Percentiles rank a stretch among this genome's conserved stretches.
Evolutionary conservation across 2,888 invertebrate species (phyloP).

Genomic region (Cerastis rubricosa): DNA sequence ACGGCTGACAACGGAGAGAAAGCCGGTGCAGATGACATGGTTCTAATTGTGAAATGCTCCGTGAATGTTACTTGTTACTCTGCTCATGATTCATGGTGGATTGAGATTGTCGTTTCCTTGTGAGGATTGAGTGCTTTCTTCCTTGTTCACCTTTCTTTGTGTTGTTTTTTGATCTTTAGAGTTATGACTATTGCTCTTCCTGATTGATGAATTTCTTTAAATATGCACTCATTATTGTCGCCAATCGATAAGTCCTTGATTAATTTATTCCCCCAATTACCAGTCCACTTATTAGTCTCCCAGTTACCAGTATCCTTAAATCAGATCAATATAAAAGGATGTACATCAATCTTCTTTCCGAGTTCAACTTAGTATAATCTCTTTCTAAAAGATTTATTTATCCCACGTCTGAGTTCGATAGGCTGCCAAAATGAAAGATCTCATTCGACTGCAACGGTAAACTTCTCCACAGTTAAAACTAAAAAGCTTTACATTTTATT

Average conservation of each 20-base stretch:
- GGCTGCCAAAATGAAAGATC: background rate
- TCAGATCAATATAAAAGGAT: background rate
- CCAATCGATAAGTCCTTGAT: background rate
- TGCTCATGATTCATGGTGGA: constrained; percentile 36
- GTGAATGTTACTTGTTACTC: constrained; percentile 52
- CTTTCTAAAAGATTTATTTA: background rate
- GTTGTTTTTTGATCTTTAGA: background rate
- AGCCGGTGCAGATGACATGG: constrained; percentile 55
- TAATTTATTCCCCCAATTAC: background rate
- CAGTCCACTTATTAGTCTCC: background rate
- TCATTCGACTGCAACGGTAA: background rate
- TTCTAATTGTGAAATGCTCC: constrained; percentile 64
- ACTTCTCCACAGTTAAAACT: background rate
- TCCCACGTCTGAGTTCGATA: background rate
- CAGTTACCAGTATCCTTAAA: background rate
- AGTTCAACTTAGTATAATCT: background rate
- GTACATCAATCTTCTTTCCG: constrained; percentile 2
- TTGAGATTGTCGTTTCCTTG: constrained; percentile 50
- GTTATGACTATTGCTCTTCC: background rate
- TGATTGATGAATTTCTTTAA: background rate
- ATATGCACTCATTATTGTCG: background rate
- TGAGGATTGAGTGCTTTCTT: constrained; percentile 25
- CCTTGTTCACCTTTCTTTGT: constrained; percentile 18
- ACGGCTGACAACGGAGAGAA: constrained; percentile 64
- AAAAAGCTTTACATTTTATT: constrained; percentile 14